Base-by-base conservation (phyloP, 2,888 invertebrate genomes). In the Rhyacophila evoluta region DNA sequence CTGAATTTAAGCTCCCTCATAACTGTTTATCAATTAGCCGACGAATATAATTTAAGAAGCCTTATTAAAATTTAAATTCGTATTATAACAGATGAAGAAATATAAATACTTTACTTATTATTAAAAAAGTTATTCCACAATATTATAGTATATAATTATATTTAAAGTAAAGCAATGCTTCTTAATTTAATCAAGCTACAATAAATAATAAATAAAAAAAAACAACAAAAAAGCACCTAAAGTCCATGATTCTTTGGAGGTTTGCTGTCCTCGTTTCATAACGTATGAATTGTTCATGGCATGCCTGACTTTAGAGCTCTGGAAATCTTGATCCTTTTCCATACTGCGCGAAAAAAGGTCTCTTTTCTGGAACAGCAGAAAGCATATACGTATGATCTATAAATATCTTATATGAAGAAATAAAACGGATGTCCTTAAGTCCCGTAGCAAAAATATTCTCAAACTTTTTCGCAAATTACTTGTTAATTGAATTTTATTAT, bases 401-500 rank as follows among this genome's bases (percentile, higher is more conserved):
- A 55, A 55, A 55, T 55, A 55, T 55, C 15, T 55, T 19, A 55
- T 55, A 55, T 19, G 55, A 19, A 19, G 55, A 55, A 55, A 55
- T 55, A 55, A 55, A 55, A 55, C 55, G 55, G 55, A 55, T 55
- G 55, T 8, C 55, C 55, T 19, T 55, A 55, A 55, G 19, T 55
- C 55, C 55, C 55, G 10, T 2, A 55, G 55, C 55, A 55, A 55
- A 55, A 25, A 2, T 10, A 19, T 55, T 55, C 55, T 10, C 19
- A 55, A 55, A 12, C 15, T 55, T 55, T 25, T n/a, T n/a, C n/a
- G n/a, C n/a, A n/a, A n/a, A n/a, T n/a, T n/a, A n/a, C n/a, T n/a
- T n/a, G n/a, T n/a, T n/a, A n/a, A n/a, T n/a, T n/a, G n/a, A n/a
- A n/a, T n/a, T n/a, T n/a, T n/a, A n/a, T n/a, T n/a, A n/a, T n/a